Evolutionary conservation across 2,888 invertebrate genomes (phyloP), one percentile per base, ranked within the genome.

Genomic region (Drosophila silvestris): DNA sequence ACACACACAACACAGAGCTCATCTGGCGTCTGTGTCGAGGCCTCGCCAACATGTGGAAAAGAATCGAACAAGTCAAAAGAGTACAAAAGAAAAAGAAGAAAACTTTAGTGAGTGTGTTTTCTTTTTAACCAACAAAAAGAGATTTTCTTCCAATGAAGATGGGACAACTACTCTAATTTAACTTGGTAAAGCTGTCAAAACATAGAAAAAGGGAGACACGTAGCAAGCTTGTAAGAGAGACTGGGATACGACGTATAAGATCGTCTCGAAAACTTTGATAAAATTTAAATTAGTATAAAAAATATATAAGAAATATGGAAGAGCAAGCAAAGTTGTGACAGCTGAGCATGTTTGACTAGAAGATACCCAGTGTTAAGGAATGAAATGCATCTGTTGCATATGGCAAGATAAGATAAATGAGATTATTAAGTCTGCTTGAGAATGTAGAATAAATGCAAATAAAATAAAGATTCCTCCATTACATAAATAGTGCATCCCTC

Each of bases 11-110:
- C 64, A 67, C 70, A 70, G 76, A 68, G 79, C 83, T 83, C 82
- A 83, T 83, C 84, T 86, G 89, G 89, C 75, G 73, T 62, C 85
- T 77, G 81, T 87, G 83, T 83, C 68, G 83, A 80, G 70, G 74
- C 76, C 83, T 74, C 76, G 79, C 89, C 85, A 89, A 89, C 87
- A 87, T 83, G 75, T 74, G 82, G 74, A 70, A 74, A 86, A 76
- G 80, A 82, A 89, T 81, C 76, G 76, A 79, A 85, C 69, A 76
- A 75, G 74, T 68, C 62, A 69, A 79, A 72, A 68, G 76, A 57
- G 57, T 62, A 60, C 10, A 53, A 60, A 63, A 50, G 19, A 26
- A 37, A 41, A 28, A 72, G 12, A 74, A 58, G 65, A 61, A 71
- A 78, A 76, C 68, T 83, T 81, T 70, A 28, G 62, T 61, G 30